Conservation (phyloP, 1,140 invertebrate species). For the Euwallacea similis region DNA sequence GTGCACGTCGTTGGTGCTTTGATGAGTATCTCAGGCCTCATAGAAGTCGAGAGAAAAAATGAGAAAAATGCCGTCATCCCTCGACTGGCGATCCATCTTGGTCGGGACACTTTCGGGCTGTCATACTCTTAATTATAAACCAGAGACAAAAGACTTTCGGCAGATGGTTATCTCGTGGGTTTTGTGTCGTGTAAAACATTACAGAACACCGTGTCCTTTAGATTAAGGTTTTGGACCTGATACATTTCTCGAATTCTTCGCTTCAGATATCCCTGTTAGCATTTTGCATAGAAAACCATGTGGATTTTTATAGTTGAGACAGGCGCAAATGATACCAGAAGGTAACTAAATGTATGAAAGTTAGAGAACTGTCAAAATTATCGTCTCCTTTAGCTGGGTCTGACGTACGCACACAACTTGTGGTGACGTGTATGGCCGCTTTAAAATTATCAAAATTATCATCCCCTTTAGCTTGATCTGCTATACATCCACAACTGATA, state of each 20-base stretch:
- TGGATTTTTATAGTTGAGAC: too few relatives aligned
- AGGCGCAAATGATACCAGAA: too few relatives aligned
- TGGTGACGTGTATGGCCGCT: too few relatives aligned
- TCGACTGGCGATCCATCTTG: constrained; percentile 29
- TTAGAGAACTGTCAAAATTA: too few relatives aligned
- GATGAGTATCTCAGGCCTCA: neutral
- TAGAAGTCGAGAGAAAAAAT: constrained; percentile 29
- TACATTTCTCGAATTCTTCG: constrained; percentile 24
- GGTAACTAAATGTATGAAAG: too few relatives aligned
- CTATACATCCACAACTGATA: too few relatives aligned
- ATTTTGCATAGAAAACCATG: neutral
- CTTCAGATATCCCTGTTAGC: neutral
- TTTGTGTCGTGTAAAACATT: constrained; percentile 32
- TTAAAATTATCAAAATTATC: too few relatives aligned
- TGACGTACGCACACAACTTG: too few relatives aligned
- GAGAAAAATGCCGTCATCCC: constrained; percentile 32
- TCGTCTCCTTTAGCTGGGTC: too few relatives aligned
- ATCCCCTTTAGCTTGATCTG: too few relatives aligned
- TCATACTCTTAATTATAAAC: constrained; percentile 36
- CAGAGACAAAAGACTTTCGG: constrained; percentile 32
- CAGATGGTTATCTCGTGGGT: constrained; percentile 20
- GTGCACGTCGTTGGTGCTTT: neutral
- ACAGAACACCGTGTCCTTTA: constrained; percentile 25
- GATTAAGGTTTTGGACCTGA: constrained; percentile 13
- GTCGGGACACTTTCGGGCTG: constrained; percentile 32